These are phyloP conservation scores for Nylanderia fulva DNA, from an alignment of 1,140 invertebrate species.

Conservation along the genomic window DNA sequence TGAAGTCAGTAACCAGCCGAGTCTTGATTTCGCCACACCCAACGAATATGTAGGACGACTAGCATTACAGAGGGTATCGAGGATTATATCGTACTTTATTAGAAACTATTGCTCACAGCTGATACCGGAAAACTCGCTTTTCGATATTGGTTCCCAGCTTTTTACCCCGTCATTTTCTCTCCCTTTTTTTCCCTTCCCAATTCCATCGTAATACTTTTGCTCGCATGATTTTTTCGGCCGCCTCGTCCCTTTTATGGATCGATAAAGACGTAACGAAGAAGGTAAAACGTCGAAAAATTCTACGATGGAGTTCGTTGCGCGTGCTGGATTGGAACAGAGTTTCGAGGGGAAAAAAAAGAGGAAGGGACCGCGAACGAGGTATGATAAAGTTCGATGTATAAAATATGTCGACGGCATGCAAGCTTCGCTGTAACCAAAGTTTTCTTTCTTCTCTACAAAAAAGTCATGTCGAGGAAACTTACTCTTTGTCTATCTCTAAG, in stretches of 20 bases:
- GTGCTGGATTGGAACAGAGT: not conserved
- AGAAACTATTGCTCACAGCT: slow-evolving; percentile 49
- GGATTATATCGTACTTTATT: slow-evolving; percentile 61
- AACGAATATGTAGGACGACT: slow-evolving; percentile 13
- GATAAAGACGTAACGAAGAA: not conserved
- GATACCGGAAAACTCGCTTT: slow-evolving; percentile 43
- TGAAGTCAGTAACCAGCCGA: not conserved
- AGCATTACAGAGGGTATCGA: slow-evolving; percentile 44
- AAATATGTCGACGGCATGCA: slow-evolving; percentile 40
- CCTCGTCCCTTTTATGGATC: not conserved
- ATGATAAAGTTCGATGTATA: slow-evolving; percentile 51
- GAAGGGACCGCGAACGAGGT: not conserved
- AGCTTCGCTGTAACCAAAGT: slow-evolving; percentile 16
- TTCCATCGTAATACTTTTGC: slow-evolving; percentile 6
- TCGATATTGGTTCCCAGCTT: slow-evolving; percentile 36
- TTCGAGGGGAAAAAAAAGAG: not conserved
- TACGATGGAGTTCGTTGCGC: not conserved
- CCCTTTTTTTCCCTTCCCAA: not conserved
- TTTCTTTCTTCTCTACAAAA: slow-evolving; percentile 4
- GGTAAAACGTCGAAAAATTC: not conserved
- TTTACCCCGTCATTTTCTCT: not conserved
- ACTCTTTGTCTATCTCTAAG: not conserved
- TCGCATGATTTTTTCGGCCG: not conserved
- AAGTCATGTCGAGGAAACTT: not conserved
- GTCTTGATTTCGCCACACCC: slow-evolving; percentile 10